Percentiles rank a stretch among this genome's conserved stretches.
Evolutionary conservation across 2,888 invertebrate genomes (phyloP).

Genomic region (Germaria angustata): DNA sequence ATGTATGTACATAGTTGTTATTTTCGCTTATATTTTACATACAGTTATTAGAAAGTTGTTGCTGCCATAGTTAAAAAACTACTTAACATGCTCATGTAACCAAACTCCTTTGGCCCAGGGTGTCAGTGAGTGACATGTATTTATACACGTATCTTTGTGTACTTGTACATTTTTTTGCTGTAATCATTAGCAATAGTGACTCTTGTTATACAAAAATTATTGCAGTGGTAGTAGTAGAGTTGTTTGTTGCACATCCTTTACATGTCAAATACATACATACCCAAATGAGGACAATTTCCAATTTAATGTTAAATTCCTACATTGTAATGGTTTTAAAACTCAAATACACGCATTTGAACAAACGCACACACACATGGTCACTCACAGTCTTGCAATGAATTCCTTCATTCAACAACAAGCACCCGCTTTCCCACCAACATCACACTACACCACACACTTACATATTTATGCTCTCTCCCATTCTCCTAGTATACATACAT

Average conservation of each 20-base stretch:
- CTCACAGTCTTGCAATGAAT: slow-evolving; percentile 16
- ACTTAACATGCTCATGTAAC: slow-evolving; percentile 50
- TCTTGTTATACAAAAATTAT: not conserved
- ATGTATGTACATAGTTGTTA: slow-evolving; percentile 8
- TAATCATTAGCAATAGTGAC: slow-evolving; percentile 40
- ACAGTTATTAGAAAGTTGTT: not conserved
- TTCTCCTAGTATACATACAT: too few relatives aligned
- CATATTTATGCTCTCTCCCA: not conserved
- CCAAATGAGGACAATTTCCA: slow-evolving; percentile 63
- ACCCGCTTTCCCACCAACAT: not conserved
- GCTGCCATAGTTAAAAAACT: slow-evolving; percentile 32
- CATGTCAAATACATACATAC: slow-evolving; percentile 47
- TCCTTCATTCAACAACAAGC: slow-evolving; percentile 17
- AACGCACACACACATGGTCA: not conserved
- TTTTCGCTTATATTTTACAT: slow-evolving; percentile 9
- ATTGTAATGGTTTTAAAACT: slow-evolving; percentile 34
- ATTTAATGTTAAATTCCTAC: slow-evolving; percentile 55
- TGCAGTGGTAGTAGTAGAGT: too few relatives aligned
- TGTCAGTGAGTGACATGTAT: slow-evolving; percentile 43
- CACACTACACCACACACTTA: not conserved
- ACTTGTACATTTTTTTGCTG: not conserved
- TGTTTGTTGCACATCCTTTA: slow-evolving; percentile 22
- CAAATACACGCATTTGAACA: slow-evolving; percentile 2
- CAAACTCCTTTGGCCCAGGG: slow-evolving; percentile 43
- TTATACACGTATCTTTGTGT: not conserved